Evolutionary conservation across 2,113 vertebrate species (phyloP).

Genomic region (Myotis brandtii): DNA sequence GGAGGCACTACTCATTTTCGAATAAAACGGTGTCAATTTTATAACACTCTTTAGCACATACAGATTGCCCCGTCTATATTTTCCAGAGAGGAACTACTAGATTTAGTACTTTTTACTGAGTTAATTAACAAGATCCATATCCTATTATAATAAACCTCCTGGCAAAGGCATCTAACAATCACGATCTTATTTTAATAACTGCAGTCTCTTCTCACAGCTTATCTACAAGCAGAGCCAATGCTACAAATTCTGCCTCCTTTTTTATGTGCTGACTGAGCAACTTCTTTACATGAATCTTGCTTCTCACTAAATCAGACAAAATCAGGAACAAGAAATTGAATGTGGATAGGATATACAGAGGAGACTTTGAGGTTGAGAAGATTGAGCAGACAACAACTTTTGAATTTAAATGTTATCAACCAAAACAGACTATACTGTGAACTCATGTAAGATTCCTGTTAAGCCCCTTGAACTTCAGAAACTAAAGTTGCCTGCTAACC

Average conservation of each 20-base stretch:
- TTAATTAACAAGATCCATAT: slow-evolving; percentile 78
- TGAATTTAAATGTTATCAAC: slow-evolving; percentile 21
- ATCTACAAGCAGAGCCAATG: slow-evolving; percentile 60
- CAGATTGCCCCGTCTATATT: slow-evolving; percentile 45
- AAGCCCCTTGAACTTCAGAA: neutral
- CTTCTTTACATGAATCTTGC: slow-evolving; percentile 36
- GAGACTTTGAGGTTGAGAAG: slow-evolving; percentile 1
- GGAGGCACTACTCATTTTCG: neutral
- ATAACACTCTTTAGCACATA: neutral
- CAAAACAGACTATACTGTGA: neutral
- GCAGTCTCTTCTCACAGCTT: slow-evolving; percentile 58
- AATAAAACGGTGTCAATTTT: slow-evolving; percentile 48
- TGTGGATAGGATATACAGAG: neutral
- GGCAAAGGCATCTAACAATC: slow-evolving; percentile 67
- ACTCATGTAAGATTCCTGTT: neutral
- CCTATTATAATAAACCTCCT: slow-evolving; percentile 78
- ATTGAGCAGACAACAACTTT: neutral
- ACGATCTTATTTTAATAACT: slow-evolving; percentile 75
- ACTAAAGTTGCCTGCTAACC: neutral
- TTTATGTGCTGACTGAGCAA: slow-evolving; percentile 62
- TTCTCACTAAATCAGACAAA: slow-evolving; percentile 61
- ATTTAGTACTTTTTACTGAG: slow-evolving; percentile 73
- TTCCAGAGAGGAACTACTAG: slow-evolving; percentile 50
- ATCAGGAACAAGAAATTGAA: neutral
- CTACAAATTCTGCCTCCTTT: slow-evolving; percentile 57